Percentiles rank a stretch among this genome's conserved stretches.
These are phyloP conservation scores for Picathartes gymnocephalus DNA, from an alignment of 2,113 vertebrate genomes.

Conservation along the genomic window DNA sequence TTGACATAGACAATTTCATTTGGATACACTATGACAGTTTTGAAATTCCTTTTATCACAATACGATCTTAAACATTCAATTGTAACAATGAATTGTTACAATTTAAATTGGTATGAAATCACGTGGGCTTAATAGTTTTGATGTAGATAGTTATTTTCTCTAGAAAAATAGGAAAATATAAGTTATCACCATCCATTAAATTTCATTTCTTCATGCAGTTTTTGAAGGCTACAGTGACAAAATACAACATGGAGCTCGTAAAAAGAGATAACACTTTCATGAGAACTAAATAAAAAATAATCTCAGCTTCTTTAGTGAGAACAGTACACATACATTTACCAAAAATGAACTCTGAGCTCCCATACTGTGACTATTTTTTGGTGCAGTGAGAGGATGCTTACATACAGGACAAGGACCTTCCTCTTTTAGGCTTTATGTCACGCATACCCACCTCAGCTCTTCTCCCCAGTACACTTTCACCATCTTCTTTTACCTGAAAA, in stretches of 20 bases:
- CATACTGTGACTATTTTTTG: neutral
- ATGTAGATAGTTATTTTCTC: neutral
- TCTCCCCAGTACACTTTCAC: conserved; percentile 59
- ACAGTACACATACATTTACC: neutral
- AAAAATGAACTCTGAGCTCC: neutral
- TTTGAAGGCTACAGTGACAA: neutral
- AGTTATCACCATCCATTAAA: neutral
- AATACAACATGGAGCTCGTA: neutral
- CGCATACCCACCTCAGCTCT: conserved; percentile 39
- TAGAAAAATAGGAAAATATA: neutral
- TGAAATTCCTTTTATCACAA: neutral
- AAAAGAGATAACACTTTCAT: neutral
- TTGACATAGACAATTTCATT: neutral
- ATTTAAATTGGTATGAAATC: neutral
- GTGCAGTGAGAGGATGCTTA: neutral
- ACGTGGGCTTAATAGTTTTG: rapidly evolving
- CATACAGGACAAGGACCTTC: neutral
- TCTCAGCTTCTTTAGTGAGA: neutral
- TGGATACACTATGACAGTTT: neutral
- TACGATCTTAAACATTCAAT: neutral
- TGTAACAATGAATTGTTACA: neutral
- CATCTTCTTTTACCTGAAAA: conserved; percentile 56
- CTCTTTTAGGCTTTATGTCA: neutral
- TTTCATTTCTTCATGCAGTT: neutral
- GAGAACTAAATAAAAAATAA: neutral